Evolutionary conservation across 2,113 vertebrate genomes (phyloP).

Genomic region (Pelvicachromis taeniatus): DNA sequence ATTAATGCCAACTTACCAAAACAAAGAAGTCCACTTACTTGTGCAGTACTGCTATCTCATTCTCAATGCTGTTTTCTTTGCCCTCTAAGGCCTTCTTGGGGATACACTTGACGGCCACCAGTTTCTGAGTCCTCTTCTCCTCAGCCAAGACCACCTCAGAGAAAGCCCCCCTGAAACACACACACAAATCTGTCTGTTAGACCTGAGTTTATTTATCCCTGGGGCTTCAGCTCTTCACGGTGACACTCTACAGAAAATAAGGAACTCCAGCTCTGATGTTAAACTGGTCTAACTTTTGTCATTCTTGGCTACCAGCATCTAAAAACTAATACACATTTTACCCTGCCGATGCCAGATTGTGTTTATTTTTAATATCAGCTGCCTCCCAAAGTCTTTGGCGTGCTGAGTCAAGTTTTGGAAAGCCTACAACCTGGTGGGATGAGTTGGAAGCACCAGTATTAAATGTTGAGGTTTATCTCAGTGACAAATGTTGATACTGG

Average conservation of each 20-base stretch:
- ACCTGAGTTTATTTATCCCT: neutral
- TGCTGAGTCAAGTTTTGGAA: slow-evolving; percentile 26
- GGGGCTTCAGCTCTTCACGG: neutral
- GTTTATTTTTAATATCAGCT: slow-evolving; percentile 36
- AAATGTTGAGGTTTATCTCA: neutral
- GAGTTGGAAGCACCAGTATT: neutral
- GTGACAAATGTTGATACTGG: neutral
- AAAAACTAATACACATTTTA: neutral
- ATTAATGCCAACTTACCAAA: neutral
- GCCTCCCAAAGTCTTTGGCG: neutral
- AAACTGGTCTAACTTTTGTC: neutral
- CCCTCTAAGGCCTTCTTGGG: slow-evolving; percentile 94
- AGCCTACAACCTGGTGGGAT: neutral
- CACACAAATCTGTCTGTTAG: slow-evolving; percentile 16
- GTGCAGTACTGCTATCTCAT: slow-evolving; percentile 93
- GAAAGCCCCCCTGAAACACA: slow-evolving; percentile 87
- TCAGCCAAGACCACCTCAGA: slow-evolving; percentile 96
- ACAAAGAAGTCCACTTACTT: slow-evolving; percentile 76
- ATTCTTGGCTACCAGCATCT: neutral
- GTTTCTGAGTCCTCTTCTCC: slow-evolving; percentile 85
- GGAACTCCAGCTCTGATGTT: neutral
- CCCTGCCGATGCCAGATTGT: neutral
- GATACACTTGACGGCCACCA: slow-evolving; percentile 97
- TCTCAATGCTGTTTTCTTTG: slow-evolving; percentile 97
- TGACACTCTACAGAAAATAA: neutral